Conservation (phyloP, 2,888 invertebrate species). For the Sericinus montela region DNA sequence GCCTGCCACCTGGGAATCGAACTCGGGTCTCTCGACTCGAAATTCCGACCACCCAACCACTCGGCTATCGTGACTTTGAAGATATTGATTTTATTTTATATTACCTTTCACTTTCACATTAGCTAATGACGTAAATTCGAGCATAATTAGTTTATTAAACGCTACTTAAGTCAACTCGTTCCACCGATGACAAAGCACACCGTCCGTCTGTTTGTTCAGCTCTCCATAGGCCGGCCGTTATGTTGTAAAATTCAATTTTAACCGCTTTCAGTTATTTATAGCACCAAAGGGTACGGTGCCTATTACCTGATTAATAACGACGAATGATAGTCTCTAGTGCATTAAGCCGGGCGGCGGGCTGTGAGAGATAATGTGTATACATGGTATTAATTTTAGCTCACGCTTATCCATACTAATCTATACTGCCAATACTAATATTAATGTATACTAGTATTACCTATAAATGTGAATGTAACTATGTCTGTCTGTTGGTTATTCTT, state of each 20-base stretch:
- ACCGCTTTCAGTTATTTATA: neutral
- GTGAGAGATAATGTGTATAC: neutral
- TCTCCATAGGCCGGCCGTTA: neutral
- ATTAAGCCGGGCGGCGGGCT: neutral
- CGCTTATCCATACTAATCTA: too few relatives aligned
- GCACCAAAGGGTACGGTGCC: neutral
- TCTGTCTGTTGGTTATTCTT: too few relatives aligned
- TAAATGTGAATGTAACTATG: too few relatives aligned
- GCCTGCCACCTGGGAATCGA: too few relatives aligned
- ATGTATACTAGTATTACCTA: too few relatives aligned
- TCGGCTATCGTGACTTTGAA: too few relatives aligned
- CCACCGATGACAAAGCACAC: neutral
- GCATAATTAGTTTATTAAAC: neutral
- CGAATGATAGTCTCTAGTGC: neutral
- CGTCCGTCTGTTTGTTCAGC: neutral
- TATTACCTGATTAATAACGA: conserved; percentile 6
- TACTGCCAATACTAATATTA: too few relatives aligned
- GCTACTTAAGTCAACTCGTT: conserved; percentile 1
- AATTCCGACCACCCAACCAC: too few relatives aligned
- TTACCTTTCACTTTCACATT: neutral
- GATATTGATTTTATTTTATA: too few relatives aligned
- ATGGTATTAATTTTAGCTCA: neutral
- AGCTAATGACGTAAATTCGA: neutral
- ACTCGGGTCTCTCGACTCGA: too few relatives aligned
- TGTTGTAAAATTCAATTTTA: conserved; percentile 11